Percentiles rank a stretch among this genome's conserved stretches.
phyloP scores from a whole-genome alignment of 2,888 invertebrate genomes.

The Microplitis manilae region DNA sequence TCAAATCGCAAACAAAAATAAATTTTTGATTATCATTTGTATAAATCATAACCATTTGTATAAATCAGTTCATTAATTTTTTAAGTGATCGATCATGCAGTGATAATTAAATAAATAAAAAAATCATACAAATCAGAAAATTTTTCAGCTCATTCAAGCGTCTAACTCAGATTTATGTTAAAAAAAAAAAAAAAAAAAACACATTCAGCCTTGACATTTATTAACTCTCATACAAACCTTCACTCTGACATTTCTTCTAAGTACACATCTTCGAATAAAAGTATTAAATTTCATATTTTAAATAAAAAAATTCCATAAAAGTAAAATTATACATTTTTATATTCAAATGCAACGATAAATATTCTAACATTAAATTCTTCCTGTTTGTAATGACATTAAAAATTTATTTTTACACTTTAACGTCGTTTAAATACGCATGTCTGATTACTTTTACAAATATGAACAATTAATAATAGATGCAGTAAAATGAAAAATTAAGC shows the following conservation, averaged over 20 bases:
- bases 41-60: too few relatives aligned
- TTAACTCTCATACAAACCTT: constrained; percentile 4
- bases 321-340: not conserved
- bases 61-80: too few relatives aligned
- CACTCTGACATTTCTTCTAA: constrained; percentile 6
- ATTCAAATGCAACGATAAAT: not conserved
- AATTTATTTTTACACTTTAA: not conserved
- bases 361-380: not conserved
- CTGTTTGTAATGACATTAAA: not conserved
- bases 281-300: not conserved
- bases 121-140: too few relatives aligned
- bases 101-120: too few relatives aligned
- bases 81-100: too few relatives aligned
- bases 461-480: not conserved
- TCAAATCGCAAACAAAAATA: too few relatives aligned
- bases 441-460: not conserved
- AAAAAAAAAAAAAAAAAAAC: not conserved
- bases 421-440: not conserved
- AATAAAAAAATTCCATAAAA: not conserved
- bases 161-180: not conserved
- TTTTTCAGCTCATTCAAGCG: not conserved
- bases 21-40: too few relatives aligned
- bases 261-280: not conserved
- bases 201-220: not conserved
- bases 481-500: not conserved